Evolutionary conservation across 2,113 vertebrate species (phyloP).

Genomic region (Prionailurus bengalensis): DNA sequence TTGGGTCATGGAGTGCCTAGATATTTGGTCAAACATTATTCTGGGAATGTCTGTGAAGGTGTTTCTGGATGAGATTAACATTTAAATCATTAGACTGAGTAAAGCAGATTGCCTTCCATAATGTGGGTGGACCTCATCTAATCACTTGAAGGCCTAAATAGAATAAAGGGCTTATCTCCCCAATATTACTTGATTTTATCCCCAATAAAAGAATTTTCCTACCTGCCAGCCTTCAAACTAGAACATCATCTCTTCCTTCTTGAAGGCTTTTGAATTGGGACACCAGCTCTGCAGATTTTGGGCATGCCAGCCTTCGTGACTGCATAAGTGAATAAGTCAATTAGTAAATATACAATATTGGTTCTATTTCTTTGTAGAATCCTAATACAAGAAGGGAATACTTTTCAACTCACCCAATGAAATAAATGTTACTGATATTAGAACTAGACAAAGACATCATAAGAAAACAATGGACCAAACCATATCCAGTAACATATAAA

Average conservation of each 20-base stretch:
- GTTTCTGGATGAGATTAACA: background rate
- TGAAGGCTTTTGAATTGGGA: background rate
- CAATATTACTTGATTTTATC: background rate
- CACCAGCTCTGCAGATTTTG: background rate
- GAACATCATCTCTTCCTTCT: background rate
- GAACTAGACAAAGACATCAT: background rate
- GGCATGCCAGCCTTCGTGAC: background rate
- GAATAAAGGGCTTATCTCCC: background rate
- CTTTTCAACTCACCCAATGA: slow-evolving; percentile 1
- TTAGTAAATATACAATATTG: background rate
- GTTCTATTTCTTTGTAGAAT: background rate
- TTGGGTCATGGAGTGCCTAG: background rate
- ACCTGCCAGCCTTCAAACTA: background rate
- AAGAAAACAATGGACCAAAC: slow-evolving; percentile 24
- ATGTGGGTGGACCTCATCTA: background rate
- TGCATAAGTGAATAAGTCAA: background rate
- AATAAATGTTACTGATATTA: background rate
- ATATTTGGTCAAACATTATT: background rate
- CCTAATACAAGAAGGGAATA: background rate
- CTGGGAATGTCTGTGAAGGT: background rate
- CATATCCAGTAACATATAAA: background rate
- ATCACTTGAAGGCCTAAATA: background rate
- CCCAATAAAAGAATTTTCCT: background rate
- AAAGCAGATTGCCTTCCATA: background rate
- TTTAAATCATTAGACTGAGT: background rate